Percentiles rank a stretch among this genome's conserved stretches.
These are phyloP conservation scores for Acromyrmex echinatior DNA, from an alignment of 1,140 invertebrate genomes.

Conservation along the genomic window DNA sequence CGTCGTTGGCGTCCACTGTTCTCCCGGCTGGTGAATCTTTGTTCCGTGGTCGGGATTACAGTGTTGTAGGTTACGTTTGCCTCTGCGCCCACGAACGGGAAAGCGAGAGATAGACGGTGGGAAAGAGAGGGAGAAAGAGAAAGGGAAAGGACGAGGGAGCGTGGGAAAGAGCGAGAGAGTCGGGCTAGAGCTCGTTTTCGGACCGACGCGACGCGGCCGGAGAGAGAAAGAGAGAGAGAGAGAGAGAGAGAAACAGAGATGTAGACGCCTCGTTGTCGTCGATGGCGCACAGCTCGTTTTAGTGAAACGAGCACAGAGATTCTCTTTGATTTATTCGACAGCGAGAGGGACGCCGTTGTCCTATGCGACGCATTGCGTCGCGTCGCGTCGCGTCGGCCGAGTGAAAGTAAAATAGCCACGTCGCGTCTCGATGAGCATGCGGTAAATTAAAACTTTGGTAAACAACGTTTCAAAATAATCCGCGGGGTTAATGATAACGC, in stretches of 20 bases:
- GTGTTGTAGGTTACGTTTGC: constrained; percentile 69
- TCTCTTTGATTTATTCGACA: neutral
- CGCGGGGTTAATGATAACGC: neutral
- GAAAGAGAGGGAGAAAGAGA: constrained; percentile 39
- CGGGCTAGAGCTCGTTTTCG: constrained; percentile 29
- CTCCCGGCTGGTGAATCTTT: constrained; percentile 6
- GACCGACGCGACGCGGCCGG: neutral
- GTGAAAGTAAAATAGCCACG: constrained; percentile 46
- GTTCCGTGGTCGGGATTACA: neutral
- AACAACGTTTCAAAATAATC: constrained; percentile 18
- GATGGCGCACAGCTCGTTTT: neutral
- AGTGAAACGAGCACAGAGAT: neutral
- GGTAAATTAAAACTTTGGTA: constrained; percentile 17
- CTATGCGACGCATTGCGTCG: neutral
- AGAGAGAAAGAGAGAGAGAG: neutral
- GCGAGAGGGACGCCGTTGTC: neutral
- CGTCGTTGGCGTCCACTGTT: constrained; percentile 12
- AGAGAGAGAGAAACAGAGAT: neutral
- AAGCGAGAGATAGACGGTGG: neutral
- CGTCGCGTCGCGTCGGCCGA: constrained; percentile 8
- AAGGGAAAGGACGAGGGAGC: constrained; percentile 34
- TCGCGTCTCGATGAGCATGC: neutral
- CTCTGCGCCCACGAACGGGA: neutral
- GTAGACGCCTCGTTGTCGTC: constrained; percentile 11
- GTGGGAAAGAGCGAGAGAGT: constrained; percentile 9